Evolutionary conservation across 2,113 vertebrate genomes (phyloP).

Genomic region (Ascaphus truei): DNA sequence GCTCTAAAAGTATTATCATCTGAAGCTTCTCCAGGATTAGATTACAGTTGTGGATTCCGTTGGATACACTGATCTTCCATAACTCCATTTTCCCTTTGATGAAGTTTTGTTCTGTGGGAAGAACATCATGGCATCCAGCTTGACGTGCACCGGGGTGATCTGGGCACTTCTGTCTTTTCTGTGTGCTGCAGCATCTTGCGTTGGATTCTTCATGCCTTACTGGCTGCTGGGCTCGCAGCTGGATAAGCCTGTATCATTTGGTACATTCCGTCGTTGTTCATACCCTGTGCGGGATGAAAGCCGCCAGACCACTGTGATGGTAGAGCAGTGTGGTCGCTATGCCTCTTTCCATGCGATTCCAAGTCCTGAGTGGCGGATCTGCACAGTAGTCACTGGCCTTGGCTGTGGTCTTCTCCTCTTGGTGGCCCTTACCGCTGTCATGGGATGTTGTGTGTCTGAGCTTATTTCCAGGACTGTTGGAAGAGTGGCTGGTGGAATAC

Average conservation of each 20-base stretch:
- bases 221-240: conserved; percentile 95
- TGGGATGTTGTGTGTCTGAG: conserved; percentile 95
- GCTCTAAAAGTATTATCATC: not conserved
- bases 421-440: conserved; percentile 89
- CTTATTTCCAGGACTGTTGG: conserved; percentile 95
- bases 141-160: conserved; percentile 80
- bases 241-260: conserved; percentile 91
- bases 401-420: conserved; percentile 92
- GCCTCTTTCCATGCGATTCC: conserved; percentile 94
- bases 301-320: conserved; percentile 87
- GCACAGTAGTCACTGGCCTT: conserved; percentile 86
- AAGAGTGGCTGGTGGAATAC: conserved; percentile 90
- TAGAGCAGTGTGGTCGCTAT: conserved; percentile 95
- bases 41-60: not conserved
- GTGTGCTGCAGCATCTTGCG: conserved; percentile 81
- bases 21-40: not conserved
- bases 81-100: conserved; percentile 12
- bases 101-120: conserved; percentile 23
- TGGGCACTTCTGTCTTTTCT: conserved; percentile 91
- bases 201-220: conserved; percentile 98
- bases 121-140: conserved; percentile 82
- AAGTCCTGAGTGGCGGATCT: conserved; percentile 89
- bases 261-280: conserved; percentile 92
- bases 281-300: conserved; percentile 90
- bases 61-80: not conserved